Conservation (phyloP, 2,113 vertebrate genomes). For the Gallinago jamesoni region DNA sequence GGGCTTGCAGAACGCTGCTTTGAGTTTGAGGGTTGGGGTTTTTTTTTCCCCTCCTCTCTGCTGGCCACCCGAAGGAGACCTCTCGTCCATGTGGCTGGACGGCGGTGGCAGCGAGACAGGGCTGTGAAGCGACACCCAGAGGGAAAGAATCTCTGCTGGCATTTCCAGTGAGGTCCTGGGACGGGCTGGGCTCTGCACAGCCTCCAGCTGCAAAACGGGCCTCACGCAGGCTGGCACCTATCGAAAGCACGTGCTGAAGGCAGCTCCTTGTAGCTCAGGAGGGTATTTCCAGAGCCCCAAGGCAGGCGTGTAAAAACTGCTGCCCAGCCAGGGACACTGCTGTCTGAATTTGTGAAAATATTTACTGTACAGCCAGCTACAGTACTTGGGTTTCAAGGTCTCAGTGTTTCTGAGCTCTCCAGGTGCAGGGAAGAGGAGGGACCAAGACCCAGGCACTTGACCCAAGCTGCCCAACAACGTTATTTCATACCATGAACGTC, state of each 20-base stretch:
- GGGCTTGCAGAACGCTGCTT: background rate
- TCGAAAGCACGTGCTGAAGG: background rate
- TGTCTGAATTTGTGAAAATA: background rate
- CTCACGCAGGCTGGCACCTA: accelerated
- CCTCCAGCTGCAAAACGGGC: background rate
- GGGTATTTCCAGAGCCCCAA: background rate
- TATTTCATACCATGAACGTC: background rate
- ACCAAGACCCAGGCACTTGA: background rate
- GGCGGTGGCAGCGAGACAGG: accelerated
- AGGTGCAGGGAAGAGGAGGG: background rate
- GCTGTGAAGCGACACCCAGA: background rate
- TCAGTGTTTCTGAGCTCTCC: background rate
- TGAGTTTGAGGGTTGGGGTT: no score
- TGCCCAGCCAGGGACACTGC: background rate
- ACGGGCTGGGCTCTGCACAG: background rate
- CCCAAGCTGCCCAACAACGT: background rate
- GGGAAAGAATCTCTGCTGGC: background rate
- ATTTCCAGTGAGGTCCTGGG: background rate
- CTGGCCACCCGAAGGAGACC: background rate
- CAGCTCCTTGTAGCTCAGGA: background rate
- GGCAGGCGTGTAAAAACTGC: background rate
- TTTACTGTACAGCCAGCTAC: background rate
- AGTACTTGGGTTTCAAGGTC: background rate
- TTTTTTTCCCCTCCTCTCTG: background rate
- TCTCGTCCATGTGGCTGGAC: background rate